phyloP scores from a whole-genome alignment of 2,888 invertebrate genomes.

The Glyphotaelius pellucidus region DNA sequence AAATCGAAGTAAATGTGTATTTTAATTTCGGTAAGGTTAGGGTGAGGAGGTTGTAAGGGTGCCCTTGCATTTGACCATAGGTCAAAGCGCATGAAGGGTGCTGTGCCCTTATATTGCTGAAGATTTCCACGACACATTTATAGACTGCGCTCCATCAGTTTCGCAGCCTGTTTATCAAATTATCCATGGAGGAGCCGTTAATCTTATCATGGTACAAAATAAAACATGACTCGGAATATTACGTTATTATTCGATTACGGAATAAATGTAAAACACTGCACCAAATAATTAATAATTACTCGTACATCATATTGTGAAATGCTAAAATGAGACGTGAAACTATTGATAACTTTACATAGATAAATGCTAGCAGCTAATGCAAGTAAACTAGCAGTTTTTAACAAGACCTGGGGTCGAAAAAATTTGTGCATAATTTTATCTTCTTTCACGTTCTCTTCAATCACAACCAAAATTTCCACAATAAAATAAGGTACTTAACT shows the following conservation, averaged over 20 bases:
- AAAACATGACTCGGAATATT: background rate
- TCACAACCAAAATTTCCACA: too few relatives aligned
- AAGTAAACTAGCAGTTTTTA: too few relatives aligned
- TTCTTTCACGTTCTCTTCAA: too few relatives aligned
- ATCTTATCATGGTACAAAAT: background rate
- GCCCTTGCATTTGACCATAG: constrained; percentile 42
- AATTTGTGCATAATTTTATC: too few relatives aligned
- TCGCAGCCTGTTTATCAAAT: constrained; percentile 39
- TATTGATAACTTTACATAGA: too few relatives aligned
- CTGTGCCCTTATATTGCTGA: background rate
- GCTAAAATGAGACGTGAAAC: too few relatives aligned
- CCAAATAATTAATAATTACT: background rate
- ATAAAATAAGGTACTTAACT: too few relatives aligned
- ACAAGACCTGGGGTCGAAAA: too few relatives aligned
- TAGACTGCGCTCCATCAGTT: background rate
- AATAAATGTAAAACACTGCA: background rate
- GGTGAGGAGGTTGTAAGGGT: constrained; percentile 21
- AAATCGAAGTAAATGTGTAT: background rate
- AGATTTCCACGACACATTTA: constrained; percentile 14
- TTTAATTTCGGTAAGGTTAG: constrained; percentile 56
- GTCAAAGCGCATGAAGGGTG: background rate
- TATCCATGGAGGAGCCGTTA: constrained; percentile 1
- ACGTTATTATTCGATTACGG: background rate
- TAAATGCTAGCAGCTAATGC: too few relatives aligned
- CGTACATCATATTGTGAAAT: too few relatives aligned